A percentile compares a stretch with the other conserved stretches of the same genome.
These are phyloP conservation scores for Stichopus horrens DNA, from an alignment of 53 echinoderm and acorn worm species.

Conservation along the genomic window DNA sequence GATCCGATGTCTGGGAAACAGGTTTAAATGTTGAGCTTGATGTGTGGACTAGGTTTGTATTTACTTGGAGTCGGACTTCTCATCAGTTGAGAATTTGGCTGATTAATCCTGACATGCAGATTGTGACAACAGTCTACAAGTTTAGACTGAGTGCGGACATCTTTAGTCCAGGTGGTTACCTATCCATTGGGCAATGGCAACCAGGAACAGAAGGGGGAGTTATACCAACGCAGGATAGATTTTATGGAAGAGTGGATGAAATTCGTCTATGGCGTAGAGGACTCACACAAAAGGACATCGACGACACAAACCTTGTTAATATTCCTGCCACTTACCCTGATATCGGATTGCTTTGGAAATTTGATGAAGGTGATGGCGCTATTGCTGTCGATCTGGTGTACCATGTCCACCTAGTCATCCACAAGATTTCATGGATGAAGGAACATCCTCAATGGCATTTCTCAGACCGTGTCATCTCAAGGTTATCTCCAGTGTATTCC, in stretches of 20 bases:
- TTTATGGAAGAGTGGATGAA: constrained; percentile 74
- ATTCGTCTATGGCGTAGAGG: constrained; percentile 74
- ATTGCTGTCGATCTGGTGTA: constrained; percentile 58
- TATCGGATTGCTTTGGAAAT: constrained; percentile 76
- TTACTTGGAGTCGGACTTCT: constrained; percentile 62
- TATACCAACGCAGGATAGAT: constrained; percentile 44
- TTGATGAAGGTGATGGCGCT: constrained; percentile 80
- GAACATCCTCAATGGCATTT: constrained; percentile 71
- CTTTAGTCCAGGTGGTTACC: constrained; percentile 64
- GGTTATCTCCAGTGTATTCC: constrained; percentile 55
- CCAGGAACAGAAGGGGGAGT: constrained; percentile 58
- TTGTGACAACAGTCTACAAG: constrained; percentile 37
- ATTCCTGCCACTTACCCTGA: constrained; percentile 38
- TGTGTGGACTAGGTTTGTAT: constrained; percentile 67
- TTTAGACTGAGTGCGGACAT: constrained; percentile 32
- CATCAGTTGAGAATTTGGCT: constrained; percentile 52
- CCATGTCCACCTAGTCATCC: constrained; percentile 52
- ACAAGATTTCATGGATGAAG: constrained; percentile 48
- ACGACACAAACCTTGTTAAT: constrained; percentile 53
- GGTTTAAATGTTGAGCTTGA: constrained; percentile 39
- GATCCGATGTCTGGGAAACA: constrained; percentile 63
- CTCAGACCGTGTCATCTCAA: constrained; percentile 58
- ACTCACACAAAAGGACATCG: constrained; percentile 41
- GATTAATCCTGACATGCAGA: constrained; percentile 40
- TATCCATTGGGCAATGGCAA: constrained; percentile 76